Percentiles rank a stretch among this genome's conserved stretches.
Evolutionary conservation across 2,113 vertebrate genomes (phyloP).

Genomic region (Anhinga rufa): DNA sequence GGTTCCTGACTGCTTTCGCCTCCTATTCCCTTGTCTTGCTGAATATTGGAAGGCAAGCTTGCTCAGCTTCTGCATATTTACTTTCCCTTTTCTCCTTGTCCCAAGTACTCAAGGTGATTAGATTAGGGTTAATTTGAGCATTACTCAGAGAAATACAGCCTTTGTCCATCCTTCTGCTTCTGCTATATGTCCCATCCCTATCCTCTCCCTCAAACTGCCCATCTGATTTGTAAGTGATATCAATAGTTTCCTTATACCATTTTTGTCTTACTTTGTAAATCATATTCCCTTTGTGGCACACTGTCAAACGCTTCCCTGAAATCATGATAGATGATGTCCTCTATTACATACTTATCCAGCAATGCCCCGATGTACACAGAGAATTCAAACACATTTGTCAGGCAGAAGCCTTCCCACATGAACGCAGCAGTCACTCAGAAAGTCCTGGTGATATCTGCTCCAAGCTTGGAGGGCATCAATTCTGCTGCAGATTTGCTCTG

Average conservation of each 20-base stretch:
- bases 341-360: constrained; percentile 27
- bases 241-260: constrained; percentile 13
- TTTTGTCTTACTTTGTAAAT: constrained; percentile 46
- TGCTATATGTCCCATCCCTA: background rate
- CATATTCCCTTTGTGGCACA: constrained; percentile 17
- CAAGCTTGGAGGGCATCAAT: constrained; percentile 36
- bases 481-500: constrained; percentile 23
- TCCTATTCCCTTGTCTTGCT: background rate
- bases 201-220: background rate
- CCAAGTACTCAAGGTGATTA: background rate
- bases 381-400: constrained; percentile 69
- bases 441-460: constrained; percentile 37
- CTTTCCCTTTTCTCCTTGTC: background rate
- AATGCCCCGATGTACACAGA: background rate
- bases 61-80: background rate
- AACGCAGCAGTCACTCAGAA: constrained; percentile 54
- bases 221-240: constrained; percentile 24
- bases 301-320: constrained; percentile 58
- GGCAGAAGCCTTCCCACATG: constrained; percentile 28
- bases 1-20: background rate
- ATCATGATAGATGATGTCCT: constrained; percentile 65
- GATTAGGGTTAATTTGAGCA: background rate
- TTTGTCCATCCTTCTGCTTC: background rate
- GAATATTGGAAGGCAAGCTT: background rate
- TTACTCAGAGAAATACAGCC: background rate